Conservation (phyloP, 64 coral and sea anemone species). For the Dendrophyllia cribrosa region DNA sequence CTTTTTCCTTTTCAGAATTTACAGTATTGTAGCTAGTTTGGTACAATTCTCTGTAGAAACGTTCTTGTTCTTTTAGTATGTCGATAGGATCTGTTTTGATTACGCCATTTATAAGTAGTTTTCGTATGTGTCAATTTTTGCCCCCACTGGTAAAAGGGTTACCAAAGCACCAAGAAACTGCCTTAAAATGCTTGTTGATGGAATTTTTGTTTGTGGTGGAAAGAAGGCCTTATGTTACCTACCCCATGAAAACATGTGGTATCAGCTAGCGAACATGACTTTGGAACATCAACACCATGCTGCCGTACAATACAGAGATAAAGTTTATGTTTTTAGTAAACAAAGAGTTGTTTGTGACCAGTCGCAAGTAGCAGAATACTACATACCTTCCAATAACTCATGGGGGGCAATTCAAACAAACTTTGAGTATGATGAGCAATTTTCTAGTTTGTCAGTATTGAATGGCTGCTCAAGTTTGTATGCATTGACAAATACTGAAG, state of each 20-base stretch:
- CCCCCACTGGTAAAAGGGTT: neutral
- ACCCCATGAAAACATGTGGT: neutral
- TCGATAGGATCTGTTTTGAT: too few species aligned
- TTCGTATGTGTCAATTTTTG: neutral
- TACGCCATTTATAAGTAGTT: too few species aligned
- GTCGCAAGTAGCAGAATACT: neutral
- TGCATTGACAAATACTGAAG: neutral
- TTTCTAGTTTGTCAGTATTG: neutral
- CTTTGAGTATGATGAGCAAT: neutral
- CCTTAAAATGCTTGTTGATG: neutral
- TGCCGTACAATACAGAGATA: neutral
- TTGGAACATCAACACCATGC: neutral
- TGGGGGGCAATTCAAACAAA: slow-evolving; percentile 19
- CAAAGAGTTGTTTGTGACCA: neutral
- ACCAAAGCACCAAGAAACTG: slow-evolving; percentile 11
- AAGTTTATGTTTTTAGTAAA: neutral
- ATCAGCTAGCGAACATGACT: neutral
- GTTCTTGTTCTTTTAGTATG: too few species aligned
- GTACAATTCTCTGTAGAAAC: too few species aligned
- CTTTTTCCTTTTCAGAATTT: too few species aligned
- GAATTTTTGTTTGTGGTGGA: slow-evolving; percentile 16
- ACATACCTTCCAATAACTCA: neutral
- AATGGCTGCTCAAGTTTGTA: neutral
- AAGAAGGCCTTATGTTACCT: neutral
- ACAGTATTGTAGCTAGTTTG: too few species aligned